Evolutionary conservation across 2,888 invertebrate species (phyloP).

Genomic region (Ornithoptera alexandrae): DNA sequence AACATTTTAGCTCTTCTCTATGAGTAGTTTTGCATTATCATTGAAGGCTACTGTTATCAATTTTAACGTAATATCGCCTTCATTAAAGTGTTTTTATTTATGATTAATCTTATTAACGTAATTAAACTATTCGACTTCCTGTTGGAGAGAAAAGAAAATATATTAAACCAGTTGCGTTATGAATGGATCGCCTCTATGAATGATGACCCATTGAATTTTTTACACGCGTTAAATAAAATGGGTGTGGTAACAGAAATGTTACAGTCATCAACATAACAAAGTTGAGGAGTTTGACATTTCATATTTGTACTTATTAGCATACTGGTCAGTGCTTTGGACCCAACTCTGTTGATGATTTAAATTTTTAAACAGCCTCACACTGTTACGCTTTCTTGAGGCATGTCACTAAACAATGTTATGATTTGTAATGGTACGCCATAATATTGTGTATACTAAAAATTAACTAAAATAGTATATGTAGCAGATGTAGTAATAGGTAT

Average conservation of each 20-base stretch:
- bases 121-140: conserved; percentile 22
- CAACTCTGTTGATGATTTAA: conserved; percentile 53
- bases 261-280: conserved; percentile 68
- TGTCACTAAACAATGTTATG: conserved; percentile 22
- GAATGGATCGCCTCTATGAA: conserved; percentile 43
- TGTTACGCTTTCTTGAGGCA: conserved; percentile 36
- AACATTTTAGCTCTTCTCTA: no score
- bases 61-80: not conserved
- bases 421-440: conserved; percentile 10
- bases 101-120: conserved; percentile 16
- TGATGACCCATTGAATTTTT: conserved; percentile 61
- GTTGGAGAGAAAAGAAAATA: conserved; percentile 19
- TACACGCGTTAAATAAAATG: conserved; percentile 49
- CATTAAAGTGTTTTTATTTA: conserved; percentile 2
- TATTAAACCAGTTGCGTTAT: conserved; percentile 21
- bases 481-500: no score
- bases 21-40: not conserved
- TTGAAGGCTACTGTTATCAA: not conserved
- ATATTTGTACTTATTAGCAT: conserved; percentile 64
- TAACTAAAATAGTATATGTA: no score
- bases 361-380: conserved; percentile 62
- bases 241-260: conserved; percentile 66
- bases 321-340: conserved; percentile 62
- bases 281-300: conserved; percentile 64
- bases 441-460: not conserved